phyloP scores from a whole-genome alignment of 2,113 vertebrate species.

The Phylloscopus whistleri region DNA sequence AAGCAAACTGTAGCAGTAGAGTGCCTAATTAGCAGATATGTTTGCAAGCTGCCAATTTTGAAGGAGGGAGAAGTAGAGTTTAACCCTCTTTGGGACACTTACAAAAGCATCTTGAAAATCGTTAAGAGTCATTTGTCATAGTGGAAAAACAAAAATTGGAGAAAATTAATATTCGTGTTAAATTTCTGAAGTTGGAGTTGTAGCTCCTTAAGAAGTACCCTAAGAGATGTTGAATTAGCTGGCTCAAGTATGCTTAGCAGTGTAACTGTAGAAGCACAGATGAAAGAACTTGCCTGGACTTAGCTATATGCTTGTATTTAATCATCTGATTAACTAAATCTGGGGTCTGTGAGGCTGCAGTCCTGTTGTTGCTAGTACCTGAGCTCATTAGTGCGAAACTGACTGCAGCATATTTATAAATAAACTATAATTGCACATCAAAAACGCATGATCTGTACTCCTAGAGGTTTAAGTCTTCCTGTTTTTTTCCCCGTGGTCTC shows the following conservation, averaged over 20 bases:
- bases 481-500: neutral
- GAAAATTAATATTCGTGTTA: neutral
- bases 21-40: neutral
- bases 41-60: slow-evolving; percentile 17
- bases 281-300: neutral
- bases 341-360: neutral
- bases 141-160: neutral
- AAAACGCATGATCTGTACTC: neutral
- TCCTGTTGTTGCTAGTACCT: neutral
- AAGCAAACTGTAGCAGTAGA: neutral
- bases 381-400: neutral
- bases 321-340: neutral
- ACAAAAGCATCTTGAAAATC: neutral
- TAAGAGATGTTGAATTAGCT: neutral
- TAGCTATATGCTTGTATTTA: neutral
- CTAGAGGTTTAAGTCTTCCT: neutral
- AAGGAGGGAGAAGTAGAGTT: neutral
- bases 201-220: neutral
- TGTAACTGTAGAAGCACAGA: neutral
- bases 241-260: neutral
- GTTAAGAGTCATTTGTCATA: neutral
- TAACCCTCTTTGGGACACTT: neutral
- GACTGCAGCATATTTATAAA: neutral
- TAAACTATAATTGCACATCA: neutral
- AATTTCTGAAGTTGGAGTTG: neutral